A percentile compares a stretch with the other conserved stretches of the same genome.
Conservation (phyloP, 2,888 invertebrate species). For the Drosophila stalkeri region DNA sequence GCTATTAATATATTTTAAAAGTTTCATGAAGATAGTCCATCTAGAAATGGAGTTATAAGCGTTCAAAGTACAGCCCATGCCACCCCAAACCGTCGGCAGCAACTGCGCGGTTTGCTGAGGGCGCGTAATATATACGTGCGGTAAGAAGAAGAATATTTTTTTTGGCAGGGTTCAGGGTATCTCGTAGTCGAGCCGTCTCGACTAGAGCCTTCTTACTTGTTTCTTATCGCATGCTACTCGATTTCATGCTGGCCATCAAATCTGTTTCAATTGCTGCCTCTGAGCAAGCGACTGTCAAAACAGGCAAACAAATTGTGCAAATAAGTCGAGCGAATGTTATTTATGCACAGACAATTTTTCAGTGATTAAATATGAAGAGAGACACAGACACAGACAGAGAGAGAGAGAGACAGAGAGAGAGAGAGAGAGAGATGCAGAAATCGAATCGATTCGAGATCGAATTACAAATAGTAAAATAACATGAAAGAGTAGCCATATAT, state of each 20-base stretch:
- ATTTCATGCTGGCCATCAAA: conserved; percentile 45
- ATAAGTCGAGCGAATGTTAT: conserved; percentile 76
- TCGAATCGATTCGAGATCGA: conserved; percentile 42
- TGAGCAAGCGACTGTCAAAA: conserved; percentile 71
- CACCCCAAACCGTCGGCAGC: no score
- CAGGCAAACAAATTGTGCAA: conserved; percentile 81
- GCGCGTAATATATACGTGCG: no score
- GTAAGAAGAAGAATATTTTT: no score
- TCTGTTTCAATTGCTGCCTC: conserved; percentile 58
- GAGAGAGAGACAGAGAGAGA: background rate
- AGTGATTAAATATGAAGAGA: conserved; percentile 67
- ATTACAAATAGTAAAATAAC: conserved; percentile 64
- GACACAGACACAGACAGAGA: background rate
- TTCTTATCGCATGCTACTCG: background rate
- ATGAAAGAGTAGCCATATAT: conserved; percentile 31
- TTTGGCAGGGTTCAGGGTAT: no score
- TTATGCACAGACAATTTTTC: conserved; percentile 63
- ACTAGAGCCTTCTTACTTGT: no score
- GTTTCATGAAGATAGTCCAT: no score
- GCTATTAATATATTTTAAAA: no score
- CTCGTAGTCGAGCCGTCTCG: no score
- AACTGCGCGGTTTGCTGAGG: no score
- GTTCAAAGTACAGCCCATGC: no score
- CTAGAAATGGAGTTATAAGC: no score
- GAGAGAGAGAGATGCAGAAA: background rate